These are phyloP conservation scores for Sinotaia quadrata DNA, from an alignment of 2,888 invertebrate genomes.

Conservation along the genomic window DNA sequence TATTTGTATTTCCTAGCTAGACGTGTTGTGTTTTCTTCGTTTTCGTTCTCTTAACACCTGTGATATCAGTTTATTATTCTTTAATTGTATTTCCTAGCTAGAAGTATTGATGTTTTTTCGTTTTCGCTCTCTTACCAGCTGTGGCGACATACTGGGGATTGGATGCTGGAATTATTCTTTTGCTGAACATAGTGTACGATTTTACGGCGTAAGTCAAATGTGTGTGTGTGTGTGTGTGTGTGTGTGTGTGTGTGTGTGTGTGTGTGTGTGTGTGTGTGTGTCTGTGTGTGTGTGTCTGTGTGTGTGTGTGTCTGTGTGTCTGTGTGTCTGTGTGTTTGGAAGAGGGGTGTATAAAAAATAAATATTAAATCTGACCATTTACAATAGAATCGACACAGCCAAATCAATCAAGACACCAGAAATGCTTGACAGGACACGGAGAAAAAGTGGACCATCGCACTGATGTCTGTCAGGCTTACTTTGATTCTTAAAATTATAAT, in stretches of 20 bases:
- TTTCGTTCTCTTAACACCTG: background rate
- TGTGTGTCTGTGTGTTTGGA: background rate
- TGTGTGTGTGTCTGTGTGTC: background rate
- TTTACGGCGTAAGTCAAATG: slow-evolving; percentile 47
- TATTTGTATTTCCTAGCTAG: background rate
- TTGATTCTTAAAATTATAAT: too few species aligned
- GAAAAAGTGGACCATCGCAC: too few species aligned
- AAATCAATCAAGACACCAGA: too few species aligned
- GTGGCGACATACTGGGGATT: slow-evolving; percentile 49
- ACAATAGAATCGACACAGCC: too few species aligned
- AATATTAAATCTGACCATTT: too few species aligned
- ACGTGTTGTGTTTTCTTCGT: background rate
- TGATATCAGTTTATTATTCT: too few species aligned
- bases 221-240: background rate
- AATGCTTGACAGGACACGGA: too few species aligned
- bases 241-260: slow-evolving; percentile 1
- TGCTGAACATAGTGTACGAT: slow-evolving; percentile 54
- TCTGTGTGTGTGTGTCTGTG: background rate
- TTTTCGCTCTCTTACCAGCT: background rate
- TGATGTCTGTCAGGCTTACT: too few species aligned
- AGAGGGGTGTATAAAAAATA: too few species aligned
- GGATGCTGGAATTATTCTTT: slow-evolving; percentile 47
- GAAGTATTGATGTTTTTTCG: background rate
- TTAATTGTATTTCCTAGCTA: too few species aligned
- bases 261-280: slow-evolving; percentile 1